These are phyloP conservation scores for Sinhomidia bicolor DNA, from an alignment of 2,888 invertebrate species.

Conservation along the genomic window DNA sequence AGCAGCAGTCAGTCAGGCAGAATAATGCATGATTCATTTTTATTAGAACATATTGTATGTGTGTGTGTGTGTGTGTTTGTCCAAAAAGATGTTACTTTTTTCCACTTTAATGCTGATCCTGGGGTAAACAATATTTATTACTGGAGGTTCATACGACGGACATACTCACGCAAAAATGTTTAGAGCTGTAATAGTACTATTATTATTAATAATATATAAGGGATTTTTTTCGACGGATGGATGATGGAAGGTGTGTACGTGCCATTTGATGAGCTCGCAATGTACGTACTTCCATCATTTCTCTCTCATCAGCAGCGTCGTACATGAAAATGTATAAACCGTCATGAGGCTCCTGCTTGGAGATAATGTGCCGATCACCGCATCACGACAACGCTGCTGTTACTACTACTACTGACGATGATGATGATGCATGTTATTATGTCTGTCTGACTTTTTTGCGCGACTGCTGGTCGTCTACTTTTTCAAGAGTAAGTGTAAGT, in stretches of 20 bases:
- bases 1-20: neutral
- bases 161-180: neutral
- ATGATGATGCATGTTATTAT: slow-evolving; percentile 53
- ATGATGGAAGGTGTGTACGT: slow-evolving; percentile 71
- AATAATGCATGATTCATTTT: slow-evolving; percentile 43
- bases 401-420: slow-evolving; percentile 35
- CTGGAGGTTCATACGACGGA: neutral
- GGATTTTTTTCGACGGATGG: neutral
- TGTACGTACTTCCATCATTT: slow-evolving; percentile 48
- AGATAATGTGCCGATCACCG: slow-evolving; percentile 3
- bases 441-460: slow-evolving; percentile 57
- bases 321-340: neutral
- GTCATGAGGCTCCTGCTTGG: slow-evolving; percentile 33
- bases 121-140: slow-evolving; percentile 4
- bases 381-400: slow-evolving; percentile 1
- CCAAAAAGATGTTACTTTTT: slow-evolving; percentile 38
- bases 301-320: slow-evolving; percentile 26
- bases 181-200: neutral
- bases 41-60: neutral
- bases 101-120: neutral
- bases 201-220: neutral
- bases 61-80: slow-evolving; percentile 21
- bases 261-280: slow-evolving; percentile 57
- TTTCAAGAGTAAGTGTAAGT: slow-evolving; percentile 46
- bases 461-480: slow-evolving; percentile 50